A percentile compares a stretch with the other conserved stretches of the same genome.
phyloP scores from a whole-genome alignment of 2,113 vertebrate species.

The Telmatochromis brichardi region DNA sequence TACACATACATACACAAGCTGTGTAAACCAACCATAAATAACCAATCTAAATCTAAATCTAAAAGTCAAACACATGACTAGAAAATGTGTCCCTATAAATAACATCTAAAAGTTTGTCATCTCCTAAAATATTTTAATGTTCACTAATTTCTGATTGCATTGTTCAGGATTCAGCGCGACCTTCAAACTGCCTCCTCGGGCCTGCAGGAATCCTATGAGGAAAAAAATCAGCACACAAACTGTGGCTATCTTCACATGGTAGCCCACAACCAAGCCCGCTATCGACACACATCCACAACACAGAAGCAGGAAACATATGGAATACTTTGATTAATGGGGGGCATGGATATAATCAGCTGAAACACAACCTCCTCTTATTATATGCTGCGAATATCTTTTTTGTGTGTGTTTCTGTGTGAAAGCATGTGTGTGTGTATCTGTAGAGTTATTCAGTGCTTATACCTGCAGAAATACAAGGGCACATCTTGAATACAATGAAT shows the following conservation, averaged over 20 bases:
- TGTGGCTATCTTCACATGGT: background rate
- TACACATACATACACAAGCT: background rate
- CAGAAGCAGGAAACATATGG: slow-evolving; percentile 14
- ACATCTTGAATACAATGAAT: background rate
- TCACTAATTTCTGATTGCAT: slow-evolving; percentile 53
- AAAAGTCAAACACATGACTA: background rate
- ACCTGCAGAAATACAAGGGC: background rate
- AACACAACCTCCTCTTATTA: slow-evolving; percentile 1
- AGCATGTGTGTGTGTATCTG: background rate
- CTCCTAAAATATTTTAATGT: slow-evolving; percentile 68
- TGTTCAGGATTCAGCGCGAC: background rate
- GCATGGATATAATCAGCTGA: background rate
- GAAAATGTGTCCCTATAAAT: background rate
- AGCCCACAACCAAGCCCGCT: background rate
- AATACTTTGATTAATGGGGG: slow-evolving; percentile 1
- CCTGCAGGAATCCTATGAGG: slow-evolving; percentile 46
- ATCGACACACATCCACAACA: background rate
- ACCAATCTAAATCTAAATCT: background rate
- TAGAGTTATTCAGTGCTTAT: background rate
- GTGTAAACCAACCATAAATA: background rate
- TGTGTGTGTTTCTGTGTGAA: background rate
- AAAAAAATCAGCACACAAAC: background rate
- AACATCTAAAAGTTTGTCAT: background rate
- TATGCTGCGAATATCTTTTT: background rate
- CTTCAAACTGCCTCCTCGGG: slow-evolving; percentile 23